Conservation (phyloP, 2,797 vertebrate genomes). For the Telmatherina bonti region DNA sequence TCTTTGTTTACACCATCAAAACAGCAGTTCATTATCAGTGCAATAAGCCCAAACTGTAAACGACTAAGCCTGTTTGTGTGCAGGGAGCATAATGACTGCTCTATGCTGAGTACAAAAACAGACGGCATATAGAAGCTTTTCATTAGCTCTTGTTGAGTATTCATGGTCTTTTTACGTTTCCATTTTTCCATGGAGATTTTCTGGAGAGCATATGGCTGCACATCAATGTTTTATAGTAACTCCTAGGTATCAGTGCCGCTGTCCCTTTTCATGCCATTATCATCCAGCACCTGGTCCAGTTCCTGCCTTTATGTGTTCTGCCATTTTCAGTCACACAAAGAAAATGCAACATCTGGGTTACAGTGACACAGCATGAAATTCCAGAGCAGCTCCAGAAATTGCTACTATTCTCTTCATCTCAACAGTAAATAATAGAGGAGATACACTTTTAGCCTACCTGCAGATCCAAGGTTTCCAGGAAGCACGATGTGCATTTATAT, state of each 20-base stretch:
- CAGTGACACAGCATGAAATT: slow-evolving; percentile 13
- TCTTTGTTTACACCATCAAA: slow-evolving; percentile 35
- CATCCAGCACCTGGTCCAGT: slow-evolving; percentile 19
- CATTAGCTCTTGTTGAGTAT: slow-evolving; percentile 29
- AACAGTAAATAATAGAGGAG: not conserved
- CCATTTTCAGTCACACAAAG: slow-evolving; percentile 12
- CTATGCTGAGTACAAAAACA: slow-evolving; percentile 1
- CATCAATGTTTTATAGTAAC: slow-evolving; percentile 56
- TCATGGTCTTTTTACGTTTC: slow-evolving; percentile 27
- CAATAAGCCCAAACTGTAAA: slow-evolving; percentile 8
- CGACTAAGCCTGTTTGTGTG: slow-evolving; percentile 4
- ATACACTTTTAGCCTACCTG: not conserved
- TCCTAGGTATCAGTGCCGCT: slow-evolving; percentile 5
- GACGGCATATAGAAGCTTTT: slow-evolving; percentile 9
- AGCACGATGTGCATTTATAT: not conserved
- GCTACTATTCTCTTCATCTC: not conserved
- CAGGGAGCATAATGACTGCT: slow-evolving; percentile 2
- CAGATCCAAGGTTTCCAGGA: not conserved
- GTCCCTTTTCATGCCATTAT: slow-evolving; percentile 50
- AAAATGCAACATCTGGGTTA: slow-evolving; percentile 7
- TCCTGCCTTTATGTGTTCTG: slow-evolving; percentile 2
- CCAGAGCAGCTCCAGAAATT: slow-evolving; percentile 36
- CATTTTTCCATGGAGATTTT: not conserved
- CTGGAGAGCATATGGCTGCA: slow-evolving; percentile 25
- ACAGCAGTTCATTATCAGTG: slow-evolving; percentile 29